A percentile compares a stretch with the other conserved stretches of the same genome.
Evolutionary conservation across 2,888 invertebrate genomes (phyloP).

Genomic region (Elysia crispata): DNA sequence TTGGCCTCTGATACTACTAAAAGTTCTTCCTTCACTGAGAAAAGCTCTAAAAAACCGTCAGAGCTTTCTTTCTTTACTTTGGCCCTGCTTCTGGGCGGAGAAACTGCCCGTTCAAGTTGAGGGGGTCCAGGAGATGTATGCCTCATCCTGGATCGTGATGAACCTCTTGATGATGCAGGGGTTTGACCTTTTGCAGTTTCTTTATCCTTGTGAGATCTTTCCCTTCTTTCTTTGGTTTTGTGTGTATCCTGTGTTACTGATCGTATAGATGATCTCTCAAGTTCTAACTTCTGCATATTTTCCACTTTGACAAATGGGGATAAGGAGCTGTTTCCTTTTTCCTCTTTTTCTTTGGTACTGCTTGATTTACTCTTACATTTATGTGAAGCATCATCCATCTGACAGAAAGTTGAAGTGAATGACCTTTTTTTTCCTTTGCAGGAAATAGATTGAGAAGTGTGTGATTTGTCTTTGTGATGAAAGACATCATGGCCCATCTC

Average conservation of each 20-base stretch:
- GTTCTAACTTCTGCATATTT: not conserved
- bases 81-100: conserved; percentile 9
- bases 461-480: not conserved
- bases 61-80: too few species aligned
- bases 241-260: not conserved
- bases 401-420: too few species aligned
- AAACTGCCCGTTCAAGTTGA: conserved; percentile 38
- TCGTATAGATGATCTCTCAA: not conserved
- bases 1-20: too few species aligned
- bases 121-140: conserved; percentile 41
- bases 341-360: not conserved
- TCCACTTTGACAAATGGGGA: not conserved
- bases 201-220: too few species aligned
- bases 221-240: not conserved
- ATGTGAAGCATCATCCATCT: too few species aligned
- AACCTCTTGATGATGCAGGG: not conserved
- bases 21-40: too few species aligned
- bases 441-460: not conserved
- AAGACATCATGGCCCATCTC: not conserved
- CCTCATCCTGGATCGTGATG: not conserved
- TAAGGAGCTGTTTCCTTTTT: not conserved
- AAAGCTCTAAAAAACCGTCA: too few species aligned
- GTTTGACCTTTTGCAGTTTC: too few species aligned
- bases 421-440: too few species aligned
- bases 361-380: not conserved